These are phyloP conservation scores for Parnassius orleans DNA, from an alignment of 2,888 invertebrate genomes.

Conservation along the genomic window DNA sequence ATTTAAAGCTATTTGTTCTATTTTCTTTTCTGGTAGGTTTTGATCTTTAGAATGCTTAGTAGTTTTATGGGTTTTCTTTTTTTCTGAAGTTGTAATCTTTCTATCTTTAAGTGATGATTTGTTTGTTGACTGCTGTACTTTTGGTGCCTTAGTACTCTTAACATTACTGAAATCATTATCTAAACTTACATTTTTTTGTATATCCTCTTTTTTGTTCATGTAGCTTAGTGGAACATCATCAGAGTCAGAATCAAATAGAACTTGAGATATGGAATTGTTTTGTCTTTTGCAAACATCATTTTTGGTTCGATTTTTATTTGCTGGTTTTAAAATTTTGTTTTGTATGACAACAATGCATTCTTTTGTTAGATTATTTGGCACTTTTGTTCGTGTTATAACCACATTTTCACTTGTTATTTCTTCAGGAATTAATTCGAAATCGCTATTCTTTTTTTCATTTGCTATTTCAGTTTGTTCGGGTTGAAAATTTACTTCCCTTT, in stretches of 20 bases:
- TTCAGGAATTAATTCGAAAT: conserved; percentile 10
- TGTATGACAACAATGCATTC: conserved; percentile 72
- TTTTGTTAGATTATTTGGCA: conserved; percentile 65
- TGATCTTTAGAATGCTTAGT: conserved; percentile 16
- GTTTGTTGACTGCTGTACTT: conserved; percentile 3
- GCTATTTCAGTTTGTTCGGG: background rate
- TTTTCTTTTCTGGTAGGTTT: conserved; percentile 25
- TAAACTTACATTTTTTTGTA: conserved; percentile 23
- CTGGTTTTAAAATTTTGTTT: conserved; percentile 57
- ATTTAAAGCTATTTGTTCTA: conserved; percentile 6
- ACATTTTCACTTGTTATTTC: conserved; percentile 4
- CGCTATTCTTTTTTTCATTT: conserved; percentile 19
- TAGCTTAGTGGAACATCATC: conserved; percentile 60
- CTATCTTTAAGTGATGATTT: conserved; percentile 13
- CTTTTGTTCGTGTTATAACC: conserved; percentile 39
- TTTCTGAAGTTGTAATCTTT: conserved; percentile 2
- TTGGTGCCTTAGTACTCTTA: conserved; percentile 25
- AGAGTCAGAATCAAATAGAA: conserved; percentile 58
- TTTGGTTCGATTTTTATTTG: conserved; percentile 26
- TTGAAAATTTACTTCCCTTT: conserved; percentile 31
- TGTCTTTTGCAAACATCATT: conserved; percentile 22
- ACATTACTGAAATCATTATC: conserved; percentile 52
- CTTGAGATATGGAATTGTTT: conserved; percentile 40
- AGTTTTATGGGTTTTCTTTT: conserved; percentile 1
- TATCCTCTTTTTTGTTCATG: conserved; percentile 43